phyloP scores from a whole-genome alignment of 1,140 invertebrate genomes.

The Papilio aristodemus region DNA sequence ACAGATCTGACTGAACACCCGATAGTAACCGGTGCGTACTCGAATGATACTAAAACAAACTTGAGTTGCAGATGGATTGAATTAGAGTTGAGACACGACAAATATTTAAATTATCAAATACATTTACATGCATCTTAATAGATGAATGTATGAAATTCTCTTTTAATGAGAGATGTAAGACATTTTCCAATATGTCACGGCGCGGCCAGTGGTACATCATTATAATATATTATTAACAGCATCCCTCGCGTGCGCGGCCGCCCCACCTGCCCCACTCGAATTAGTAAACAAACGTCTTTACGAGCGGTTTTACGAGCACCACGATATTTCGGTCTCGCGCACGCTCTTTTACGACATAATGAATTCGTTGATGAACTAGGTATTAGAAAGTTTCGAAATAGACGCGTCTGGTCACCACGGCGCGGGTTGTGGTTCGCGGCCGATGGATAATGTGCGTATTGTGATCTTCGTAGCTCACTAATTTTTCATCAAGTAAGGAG shows the following conservation, averaged over 20 bases:
- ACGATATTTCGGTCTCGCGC: constrained; percentile 78
- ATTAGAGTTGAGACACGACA: too few species aligned
- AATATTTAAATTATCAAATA: too few species aligned
- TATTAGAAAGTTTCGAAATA: constrained; percentile 77
- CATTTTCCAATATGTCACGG: constrained; percentile 16
- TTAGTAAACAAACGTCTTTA: constrained; percentile 80
- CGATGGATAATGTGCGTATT: not conserved
- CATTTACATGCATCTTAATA: too few species aligned
- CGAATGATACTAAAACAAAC: too few species aligned
- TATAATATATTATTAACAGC: constrained; percentile 60
- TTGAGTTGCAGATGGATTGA: too few species aligned
- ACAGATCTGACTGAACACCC: too few species aligned
- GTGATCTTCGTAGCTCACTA: not conserved
- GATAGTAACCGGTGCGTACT: too few species aligned
- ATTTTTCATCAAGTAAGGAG: not conserved
- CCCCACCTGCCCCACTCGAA: constrained; percentile 76
- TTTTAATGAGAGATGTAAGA: not conserved
- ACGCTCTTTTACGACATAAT: constrained; percentile 79
- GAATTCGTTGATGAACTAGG: constrained; percentile 80
- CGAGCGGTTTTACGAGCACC: constrained; percentile 75
- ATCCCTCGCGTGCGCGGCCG: constrained; percentile 56
- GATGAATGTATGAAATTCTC: not conserved
- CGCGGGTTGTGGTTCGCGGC: constrained; percentile 20
- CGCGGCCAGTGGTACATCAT: constrained; percentile 11
- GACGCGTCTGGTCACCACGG: constrained; percentile 63